These are phyloP conservation scores for Leptinotarsa lineolata DNA, from an alignment of 1,140 invertebrate genomes.

Conservation along the genomic window DNA sequence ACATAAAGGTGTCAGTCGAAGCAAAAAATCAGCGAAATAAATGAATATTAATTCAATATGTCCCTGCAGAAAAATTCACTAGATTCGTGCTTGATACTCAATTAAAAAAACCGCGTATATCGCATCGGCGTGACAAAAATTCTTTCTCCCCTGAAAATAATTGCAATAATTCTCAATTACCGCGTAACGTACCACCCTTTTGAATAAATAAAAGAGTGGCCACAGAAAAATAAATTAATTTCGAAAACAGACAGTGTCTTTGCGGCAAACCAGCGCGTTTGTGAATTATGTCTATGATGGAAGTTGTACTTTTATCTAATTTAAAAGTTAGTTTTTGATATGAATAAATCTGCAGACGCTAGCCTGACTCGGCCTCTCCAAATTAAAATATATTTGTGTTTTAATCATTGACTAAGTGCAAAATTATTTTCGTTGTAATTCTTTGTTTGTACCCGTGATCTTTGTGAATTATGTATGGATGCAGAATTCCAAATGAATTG, in stretches of 20 bases:
- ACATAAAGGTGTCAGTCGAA: slow-evolving; percentile 20
- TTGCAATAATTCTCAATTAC: slow-evolving; percentile 52
- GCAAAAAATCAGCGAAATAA: slow-evolving; percentile 43
- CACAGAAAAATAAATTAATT: slow-evolving; percentile 47
- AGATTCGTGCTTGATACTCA: slow-evolving; percentile 34
- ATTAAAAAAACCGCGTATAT: slow-evolving; percentile 42
- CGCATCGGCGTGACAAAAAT: slow-evolving; percentile 8
- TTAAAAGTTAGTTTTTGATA: slow-evolving; percentile 44
- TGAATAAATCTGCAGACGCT: slow-evolving; percentile 37
- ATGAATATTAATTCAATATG: slow-evolving; percentile 52
- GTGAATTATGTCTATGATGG: slow-evolving; percentile 45
- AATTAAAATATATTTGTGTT: slow-evolving; percentile 38
- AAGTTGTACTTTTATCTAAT: slow-evolving; percentile 48
- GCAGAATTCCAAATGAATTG: background rate
- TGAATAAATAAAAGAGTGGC: slow-evolving; percentile 49
- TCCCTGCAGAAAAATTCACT: slow-evolving; percentile 50
- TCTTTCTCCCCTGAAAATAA: slow-evolving; percentile 40
- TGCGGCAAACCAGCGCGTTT: slow-evolving; percentile 28
- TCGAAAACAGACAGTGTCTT: slow-evolving; percentile 43
- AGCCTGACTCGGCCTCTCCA: slow-evolving; percentile 11
- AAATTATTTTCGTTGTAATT: background rate
- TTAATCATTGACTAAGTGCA: slow-evolving; percentile 30
- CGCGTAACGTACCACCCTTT: slow-evolving; percentile 39
- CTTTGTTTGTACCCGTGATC: background rate
- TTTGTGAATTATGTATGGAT: background rate